Conservation (phyloP, 2,888 invertebrate genomes). For the Amphipoea lucens region DNA sequence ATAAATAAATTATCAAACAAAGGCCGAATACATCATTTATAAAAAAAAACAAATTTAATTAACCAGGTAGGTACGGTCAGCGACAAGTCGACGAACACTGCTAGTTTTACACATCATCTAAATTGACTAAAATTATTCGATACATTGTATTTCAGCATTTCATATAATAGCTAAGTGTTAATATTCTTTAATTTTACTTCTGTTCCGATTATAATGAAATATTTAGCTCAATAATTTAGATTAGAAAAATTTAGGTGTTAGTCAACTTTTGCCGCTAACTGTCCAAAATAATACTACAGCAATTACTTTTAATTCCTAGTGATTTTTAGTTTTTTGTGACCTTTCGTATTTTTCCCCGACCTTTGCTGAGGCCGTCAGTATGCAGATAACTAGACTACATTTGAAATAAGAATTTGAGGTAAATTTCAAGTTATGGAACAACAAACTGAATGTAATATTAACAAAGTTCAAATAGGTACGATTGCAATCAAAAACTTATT, state of each 20-base stretch:
- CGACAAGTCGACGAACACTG: neutral
- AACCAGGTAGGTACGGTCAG: neutral
- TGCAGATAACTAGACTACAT: neutral
- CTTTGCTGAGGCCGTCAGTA: neutral
- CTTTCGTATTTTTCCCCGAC: neutral
- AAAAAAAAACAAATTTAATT: neutral
- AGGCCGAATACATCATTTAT: neutral
- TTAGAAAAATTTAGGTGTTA: neutral
- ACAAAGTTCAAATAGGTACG: too few species aligned
- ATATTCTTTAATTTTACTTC: neutral
- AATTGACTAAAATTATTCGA: neutral
- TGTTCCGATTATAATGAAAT: too few species aligned
- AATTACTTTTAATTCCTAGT: neutral
- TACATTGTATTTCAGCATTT: neutral
- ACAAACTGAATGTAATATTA: too few species aligned
- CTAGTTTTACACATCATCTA: neutral
- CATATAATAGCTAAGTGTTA: neutral
- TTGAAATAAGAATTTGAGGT: too few species aligned
- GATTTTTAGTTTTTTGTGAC: neutral
- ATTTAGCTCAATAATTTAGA: neutral
- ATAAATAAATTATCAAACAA: conserved; percentile 7
- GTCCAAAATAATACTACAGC: neutral
- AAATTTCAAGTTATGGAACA: too few species aligned
- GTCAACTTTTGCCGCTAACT: neutral
- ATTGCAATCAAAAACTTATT: too few species aligned